Evolutionary conservation across 2,797 vertebrate species (phyloP).

Genomic region (Sebastes cheni): DNA sequence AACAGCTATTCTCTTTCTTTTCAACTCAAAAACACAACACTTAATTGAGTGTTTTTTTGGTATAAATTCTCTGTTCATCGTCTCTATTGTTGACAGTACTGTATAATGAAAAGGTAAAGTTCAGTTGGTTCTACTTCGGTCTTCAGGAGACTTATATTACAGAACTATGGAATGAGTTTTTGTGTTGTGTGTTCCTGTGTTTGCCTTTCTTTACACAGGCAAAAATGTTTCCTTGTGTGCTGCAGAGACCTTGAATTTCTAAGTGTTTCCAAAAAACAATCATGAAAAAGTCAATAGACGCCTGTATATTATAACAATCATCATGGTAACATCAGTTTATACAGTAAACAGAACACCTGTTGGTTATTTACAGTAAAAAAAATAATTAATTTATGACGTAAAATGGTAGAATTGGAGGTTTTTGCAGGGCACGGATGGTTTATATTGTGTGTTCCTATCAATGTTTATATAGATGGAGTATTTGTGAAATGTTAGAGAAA

Average conservation of each 20-base stretch:
- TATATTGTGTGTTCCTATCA: constrained; percentile 82
- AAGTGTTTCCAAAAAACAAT: background rate
- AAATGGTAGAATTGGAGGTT: constrained; percentile 19
- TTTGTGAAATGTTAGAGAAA: constrained; percentile 91
- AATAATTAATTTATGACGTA: background rate
- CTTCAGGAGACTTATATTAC: constrained; percentile 82
- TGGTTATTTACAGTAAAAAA: background rate
- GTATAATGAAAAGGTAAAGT: constrained; percentile 48
- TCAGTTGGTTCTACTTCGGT: constrained; percentile 49
- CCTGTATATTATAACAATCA: background rate
- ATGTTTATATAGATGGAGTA: constrained; percentile 87
- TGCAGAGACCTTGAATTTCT: constrained; percentile 59
- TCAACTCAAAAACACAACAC: constrained; percentile 42
- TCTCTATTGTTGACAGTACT: constrained; percentile 57
- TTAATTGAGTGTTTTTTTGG: constrained; percentile 32
- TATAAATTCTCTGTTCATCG: constrained; percentile 40
- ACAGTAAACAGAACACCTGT: background rate
- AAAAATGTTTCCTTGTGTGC: constrained; percentile 47
- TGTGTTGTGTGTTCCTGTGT: constrained; percentile 68
- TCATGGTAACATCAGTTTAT: background rate
- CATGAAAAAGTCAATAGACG: background rate
- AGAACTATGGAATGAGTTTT: constrained; percentile 32
- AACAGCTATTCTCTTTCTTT: constrained; percentile 47
- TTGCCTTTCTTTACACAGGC: constrained; percentile 61
- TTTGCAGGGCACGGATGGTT: constrained; percentile 64